A percentile compares a stretch with the other conserved stretches of the same genome.
Evolutionary conservation across 2,888 invertebrate species (phyloP).

Genomic region (Zaprionus bogoriensis): DNA sequence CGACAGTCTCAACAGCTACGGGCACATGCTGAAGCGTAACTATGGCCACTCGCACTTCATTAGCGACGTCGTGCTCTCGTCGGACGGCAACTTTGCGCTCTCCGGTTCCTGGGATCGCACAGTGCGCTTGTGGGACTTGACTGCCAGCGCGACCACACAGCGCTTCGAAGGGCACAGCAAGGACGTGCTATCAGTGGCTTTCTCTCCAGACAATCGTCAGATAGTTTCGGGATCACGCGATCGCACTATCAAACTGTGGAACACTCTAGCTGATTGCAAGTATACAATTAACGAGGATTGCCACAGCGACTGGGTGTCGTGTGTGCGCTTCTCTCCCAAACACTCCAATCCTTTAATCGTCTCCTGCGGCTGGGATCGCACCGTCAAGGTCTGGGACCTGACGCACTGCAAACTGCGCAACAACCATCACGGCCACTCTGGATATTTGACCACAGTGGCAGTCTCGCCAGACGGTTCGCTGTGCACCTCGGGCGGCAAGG

Average conservation of each 20-base stretch:
- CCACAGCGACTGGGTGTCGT: slow-evolving; percentile 99
- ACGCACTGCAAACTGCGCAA: slow-evolving; percentile 99
- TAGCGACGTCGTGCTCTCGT: slow-evolving; percentile 98
- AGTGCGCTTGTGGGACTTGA: slow-evolving; percentile 98
- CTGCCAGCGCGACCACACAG: slow-evolving; percentile 96
- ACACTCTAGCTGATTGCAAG: slow-evolving; percentile 99
- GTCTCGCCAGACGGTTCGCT: slow-evolving; percentile 99
- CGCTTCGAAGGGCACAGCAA: slow-evolving; percentile 99
- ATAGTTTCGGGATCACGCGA: slow-evolving; percentile 99
- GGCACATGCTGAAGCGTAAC: slow-evolving; percentile 95
- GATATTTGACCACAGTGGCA: slow-evolving; percentile 98
- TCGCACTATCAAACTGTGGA: slow-evolving; percentile 99
- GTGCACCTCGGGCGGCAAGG: slow-evolving; percentile 99
- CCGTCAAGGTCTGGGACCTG: slow-evolving; percentile 99
- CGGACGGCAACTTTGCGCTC: slow-evolving; percentile 99
- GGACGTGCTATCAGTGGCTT: slow-evolving; percentile 99
- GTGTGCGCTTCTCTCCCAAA: slow-evolving; percentile 99
- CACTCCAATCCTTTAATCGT: slow-evolving; percentile 98
- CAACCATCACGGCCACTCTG: slow-evolving; percentile 98
- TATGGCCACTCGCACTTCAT: slow-evolving; percentile 99
- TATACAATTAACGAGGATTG: slow-evolving; percentile 98
- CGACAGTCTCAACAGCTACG: slow-evolving; percentile 96
- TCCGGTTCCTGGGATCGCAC: slow-evolving; percentile 99
- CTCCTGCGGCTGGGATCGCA: slow-evolving; percentile 98
- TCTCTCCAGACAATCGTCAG: slow-evolving; percentile 99